Conservation (phyloP, 2,888 invertebrate species). For the Heliconius aoede region DNA sequence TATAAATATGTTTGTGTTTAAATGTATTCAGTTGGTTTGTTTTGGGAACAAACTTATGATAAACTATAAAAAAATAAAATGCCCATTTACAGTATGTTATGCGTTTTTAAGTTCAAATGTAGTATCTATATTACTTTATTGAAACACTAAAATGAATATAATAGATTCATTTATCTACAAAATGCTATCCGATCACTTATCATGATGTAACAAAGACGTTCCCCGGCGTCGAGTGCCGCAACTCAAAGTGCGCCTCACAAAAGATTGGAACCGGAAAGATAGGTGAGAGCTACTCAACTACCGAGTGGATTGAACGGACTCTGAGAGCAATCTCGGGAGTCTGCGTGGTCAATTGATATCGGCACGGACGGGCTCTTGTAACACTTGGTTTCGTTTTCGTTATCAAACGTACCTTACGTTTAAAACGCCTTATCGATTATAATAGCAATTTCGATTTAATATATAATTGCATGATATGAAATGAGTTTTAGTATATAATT, state of each 20-base stretch:
- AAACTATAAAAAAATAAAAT: too few relatives aligned
- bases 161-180: constrained; percentile 43
- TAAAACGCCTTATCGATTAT: constrained; percentile 38
- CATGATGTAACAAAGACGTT: constrained; percentile 77
- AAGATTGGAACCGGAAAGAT: constrained; percentile 80
- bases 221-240: constrained; percentile 70
- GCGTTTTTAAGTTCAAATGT: neutral
- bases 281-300: constrained; percentile 71
- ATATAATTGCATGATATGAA: constrained; percentile 5
- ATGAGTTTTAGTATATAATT: neutral
- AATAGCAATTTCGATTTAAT: constrained; percentile 34
- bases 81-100: too few relatives aligned
- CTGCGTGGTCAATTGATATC: constrained; percentile 80
- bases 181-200: constrained; percentile 60
- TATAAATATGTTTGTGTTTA: too few relatives aligned
- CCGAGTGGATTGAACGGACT: constrained; percentile 71
- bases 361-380: constrained; percentile 62
- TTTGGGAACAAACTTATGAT: too few relatives aligned
- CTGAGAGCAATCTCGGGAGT: constrained; percentile 62
- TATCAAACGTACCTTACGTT: constrained; percentile 50
- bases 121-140: neutral
- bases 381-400: constrained; percentile 60
- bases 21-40: too few relatives aligned
- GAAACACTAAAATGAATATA: constrained; percentile 35
- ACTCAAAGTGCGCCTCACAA: constrained; percentile 72